Conservation (phyloP, 30 jellyfish, hydroid and myxozoan species). For the Hydractinia symbiolongicarpus region DNA sequence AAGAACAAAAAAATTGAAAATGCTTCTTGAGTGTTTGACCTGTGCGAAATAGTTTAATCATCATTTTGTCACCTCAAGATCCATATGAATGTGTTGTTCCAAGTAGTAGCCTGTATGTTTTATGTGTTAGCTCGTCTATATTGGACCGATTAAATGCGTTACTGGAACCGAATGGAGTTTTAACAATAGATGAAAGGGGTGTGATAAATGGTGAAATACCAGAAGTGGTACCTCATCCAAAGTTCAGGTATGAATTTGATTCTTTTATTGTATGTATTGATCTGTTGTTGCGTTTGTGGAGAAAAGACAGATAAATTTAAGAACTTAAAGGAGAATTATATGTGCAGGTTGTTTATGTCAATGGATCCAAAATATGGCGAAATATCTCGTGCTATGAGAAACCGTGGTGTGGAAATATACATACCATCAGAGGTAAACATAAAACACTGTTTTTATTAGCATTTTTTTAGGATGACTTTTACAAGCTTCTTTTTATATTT, state of each 20-base stretch:
- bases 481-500: background rate
- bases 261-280: no score
- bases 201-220: constrained; percentile 76
- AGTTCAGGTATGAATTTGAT: constrained; percentile 49
- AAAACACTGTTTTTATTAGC: background rate
- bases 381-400: constrained; percentile 92
- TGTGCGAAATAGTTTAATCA: background rate
- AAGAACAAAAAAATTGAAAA: no score
- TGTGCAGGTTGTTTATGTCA: constrained; percentile 49
- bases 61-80: background rate
- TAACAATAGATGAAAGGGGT: constrained; percentile 82
- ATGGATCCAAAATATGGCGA: constrained; percentile 94
- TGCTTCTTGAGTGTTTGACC: background rate
- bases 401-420: constrained; percentile 86
- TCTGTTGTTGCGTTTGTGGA: no score
- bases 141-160: constrained; percentile 91
- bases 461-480: background rate
- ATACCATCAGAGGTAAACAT: constrained; percentile 60
- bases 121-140: constrained; percentile 66
- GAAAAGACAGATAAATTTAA: background rate
- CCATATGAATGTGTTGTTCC: background rate
- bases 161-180: constrained; percentile 91
- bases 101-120: no score
- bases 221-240: constrained; percentile 69
- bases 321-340: background rate